phyloP scores from a whole-genome alignment of 2,888 invertebrate species.

The Esperia sulphurella region DNA sequence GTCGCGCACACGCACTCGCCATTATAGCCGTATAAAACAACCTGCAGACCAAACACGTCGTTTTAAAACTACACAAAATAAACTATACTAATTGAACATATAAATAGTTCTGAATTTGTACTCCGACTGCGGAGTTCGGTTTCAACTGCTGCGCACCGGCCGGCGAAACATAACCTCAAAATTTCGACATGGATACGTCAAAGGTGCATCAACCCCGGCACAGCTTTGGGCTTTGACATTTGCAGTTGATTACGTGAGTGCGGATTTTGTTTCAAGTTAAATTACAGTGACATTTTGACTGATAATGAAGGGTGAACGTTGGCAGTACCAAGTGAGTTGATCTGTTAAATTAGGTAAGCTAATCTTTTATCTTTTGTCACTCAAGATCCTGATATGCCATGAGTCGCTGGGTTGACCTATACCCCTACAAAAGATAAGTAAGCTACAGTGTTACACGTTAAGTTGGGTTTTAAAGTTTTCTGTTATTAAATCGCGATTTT shows the following conservation, averaged over 20 bases:
- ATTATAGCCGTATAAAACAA: slow-evolving; percentile 37
- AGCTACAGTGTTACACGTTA: too few relatives aligned
- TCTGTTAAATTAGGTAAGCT: slow-evolving; percentile 9
- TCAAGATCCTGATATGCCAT: too few relatives aligned
- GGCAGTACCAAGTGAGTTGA: slow-evolving; percentile 57
- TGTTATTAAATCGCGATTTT: too few relatives aligned
- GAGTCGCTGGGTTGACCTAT: too few relatives aligned
- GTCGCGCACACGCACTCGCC: slow-evolving; percentile 67
- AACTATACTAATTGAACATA: background rate
- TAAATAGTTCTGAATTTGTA: background rate
- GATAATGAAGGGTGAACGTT: slow-evolving; percentile 45
- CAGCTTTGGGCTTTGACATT: slow-evolving; percentile 39
- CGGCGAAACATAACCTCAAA: slow-evolving; percentile 49
- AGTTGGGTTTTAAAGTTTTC: too few relatives aligned
- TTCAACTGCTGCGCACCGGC: slow-evolving; percentile 22
- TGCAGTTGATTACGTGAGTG: slow-evolving; percentile 64
- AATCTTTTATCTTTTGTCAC: background rate
- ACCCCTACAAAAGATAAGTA: too few relatives aligned
- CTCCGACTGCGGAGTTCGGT: background rate
- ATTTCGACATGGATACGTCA: slow-evolving; percentile 41
- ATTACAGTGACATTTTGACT: slow-evolving; percentile 40
- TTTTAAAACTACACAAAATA: background rate
- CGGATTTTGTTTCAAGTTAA: slow-evolving; percentile 45
- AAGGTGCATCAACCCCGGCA: slow-evolving; percentile 41
- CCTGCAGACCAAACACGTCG: background rate